Base-by-base conservation (phyloP, 2,888 invertebrate genomes). In the Erebia ligea region DNA sequence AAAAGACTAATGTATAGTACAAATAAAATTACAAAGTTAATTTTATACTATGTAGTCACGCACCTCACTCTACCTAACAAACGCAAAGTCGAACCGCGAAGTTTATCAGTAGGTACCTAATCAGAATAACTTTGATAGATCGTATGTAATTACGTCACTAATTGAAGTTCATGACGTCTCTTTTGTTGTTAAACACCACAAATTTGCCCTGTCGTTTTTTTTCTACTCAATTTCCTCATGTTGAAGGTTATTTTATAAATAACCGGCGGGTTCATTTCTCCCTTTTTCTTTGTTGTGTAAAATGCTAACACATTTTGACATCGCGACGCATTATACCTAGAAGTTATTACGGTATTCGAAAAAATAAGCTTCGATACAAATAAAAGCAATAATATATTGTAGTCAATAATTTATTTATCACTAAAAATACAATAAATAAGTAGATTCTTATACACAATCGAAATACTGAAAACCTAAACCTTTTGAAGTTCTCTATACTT, bases 401-500 rank as follows among this genome's bases (percentile, higher is more conserved):
- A 40, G 13, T 19, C 11, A 65, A 11, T 66, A 45, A n/a, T 66
- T 66, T 25, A 45, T 57, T 65, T 54, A 21, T 56, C 19, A 56
- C 40, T 45, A 57, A 25, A 57, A 67, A 58, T 66, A 57, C 19
- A 40, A 66, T 58, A 58, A 67, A 67, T 67, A 58, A 67, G 58
- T 67, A 48, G 21, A 48, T 21, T 15, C 48, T 62, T 62, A 67
- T 1, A 48, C 9, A 25, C 21, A 45, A 48, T 15, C 17, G 0
- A 58, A 15, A 67, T n/a, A 25, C 42, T 58, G 9, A 58, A 64
- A 25, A 13, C 42, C 59, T 58, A 58, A 56, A 13, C 11, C 21
- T 68, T 15, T 67, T 68, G 63, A 40, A 68, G 25, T 19, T 73
- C 77, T 17, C 64, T 77, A 68, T 94, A 95, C 77, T 94, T 94